Evolutionary conservation across 23 tunicate species (phyloP).

Genomic region (Botrylloides violaceus): DNA sequence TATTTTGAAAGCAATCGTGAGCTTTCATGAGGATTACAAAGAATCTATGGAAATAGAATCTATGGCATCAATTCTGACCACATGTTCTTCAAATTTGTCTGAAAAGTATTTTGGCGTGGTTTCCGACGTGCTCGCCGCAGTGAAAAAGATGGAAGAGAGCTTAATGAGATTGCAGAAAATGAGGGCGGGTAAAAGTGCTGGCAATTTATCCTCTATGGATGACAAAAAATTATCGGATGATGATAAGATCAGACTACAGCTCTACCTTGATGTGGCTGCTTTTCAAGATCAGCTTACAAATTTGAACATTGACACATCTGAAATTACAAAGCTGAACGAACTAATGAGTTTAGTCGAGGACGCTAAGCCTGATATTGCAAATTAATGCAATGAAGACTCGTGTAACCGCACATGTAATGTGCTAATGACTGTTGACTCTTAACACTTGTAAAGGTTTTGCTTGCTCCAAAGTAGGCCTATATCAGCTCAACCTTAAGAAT

Average conservation of each 20-base stretch:
- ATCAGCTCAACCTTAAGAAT: too few relatives aligned
- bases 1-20: conserved; percentile 29
- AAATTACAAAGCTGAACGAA: conserved; percentile 11
- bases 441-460: too few relatives aligned
- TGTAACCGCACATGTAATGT: too few relatives aligned
- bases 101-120: conserved; percentile 61
- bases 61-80: conserved; percentile 33
- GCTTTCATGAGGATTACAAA: conserved; percentile 26
- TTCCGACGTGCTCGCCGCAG: conserved; percentile 62
- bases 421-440: too few relatives aligned
- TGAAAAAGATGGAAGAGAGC: conserved; percentile 91
- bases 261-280: conserved; percentile 52
- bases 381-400: too few relatives aligned
- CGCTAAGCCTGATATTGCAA: background rate
- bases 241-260: conserved; percentile 76
- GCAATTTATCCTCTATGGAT: conserved; percentile 56
- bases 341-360: background rate
- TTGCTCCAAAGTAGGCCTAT: too few relatives aligned
- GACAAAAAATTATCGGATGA: conserved; percentile 52
- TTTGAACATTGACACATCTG: background rate
- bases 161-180: conserved; percentile 75
- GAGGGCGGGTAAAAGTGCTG: conserved; percentile 51
- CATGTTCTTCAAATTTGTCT: conserved; percentile 22
- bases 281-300: conserved; percentile 51
- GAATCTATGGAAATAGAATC: conserved; percentile 19